Conservation (phyloP, 2,113 vertebrate species). For the Asarcornis scutulata region DNA sequence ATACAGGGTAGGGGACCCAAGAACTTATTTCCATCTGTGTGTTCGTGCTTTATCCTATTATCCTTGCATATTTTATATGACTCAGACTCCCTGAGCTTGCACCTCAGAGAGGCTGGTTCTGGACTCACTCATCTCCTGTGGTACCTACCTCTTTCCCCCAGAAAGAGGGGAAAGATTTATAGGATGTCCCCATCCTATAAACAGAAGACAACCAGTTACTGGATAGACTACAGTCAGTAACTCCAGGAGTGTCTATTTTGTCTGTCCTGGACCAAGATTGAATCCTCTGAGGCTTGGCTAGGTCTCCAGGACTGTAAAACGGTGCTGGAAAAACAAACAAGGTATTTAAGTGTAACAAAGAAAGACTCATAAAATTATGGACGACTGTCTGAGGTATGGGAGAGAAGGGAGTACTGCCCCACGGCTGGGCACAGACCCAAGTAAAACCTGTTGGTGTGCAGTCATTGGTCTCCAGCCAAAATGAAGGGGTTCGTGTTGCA, state of each 20-base stretch:
- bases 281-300: neutral
- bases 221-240: neutral
- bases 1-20: neutral
- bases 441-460: neutral
- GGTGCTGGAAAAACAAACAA: no score
- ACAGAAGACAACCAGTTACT: no score
- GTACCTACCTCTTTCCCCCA: neutral
- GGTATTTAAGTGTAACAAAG: no score
- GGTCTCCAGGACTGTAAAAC: no score
- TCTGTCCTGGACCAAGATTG: neutral
- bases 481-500: neutral
- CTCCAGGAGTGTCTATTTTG: neutral
- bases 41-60: neutral
- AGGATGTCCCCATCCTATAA: neutral
- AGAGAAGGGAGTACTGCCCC: neutral
- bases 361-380: no score
- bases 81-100: neutral
- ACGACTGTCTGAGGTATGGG: neutral
- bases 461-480: neutral
- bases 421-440: neutral
- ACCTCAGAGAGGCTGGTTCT: neutral
- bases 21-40: neutral
- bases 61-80: neutral
- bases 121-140: neutral
- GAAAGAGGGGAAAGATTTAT: neutral